Evolutionary conservation across 2,797 vertebrate genomes (phyloP).

Genomic region (Gymnoscopelus microlampas): DNA sequence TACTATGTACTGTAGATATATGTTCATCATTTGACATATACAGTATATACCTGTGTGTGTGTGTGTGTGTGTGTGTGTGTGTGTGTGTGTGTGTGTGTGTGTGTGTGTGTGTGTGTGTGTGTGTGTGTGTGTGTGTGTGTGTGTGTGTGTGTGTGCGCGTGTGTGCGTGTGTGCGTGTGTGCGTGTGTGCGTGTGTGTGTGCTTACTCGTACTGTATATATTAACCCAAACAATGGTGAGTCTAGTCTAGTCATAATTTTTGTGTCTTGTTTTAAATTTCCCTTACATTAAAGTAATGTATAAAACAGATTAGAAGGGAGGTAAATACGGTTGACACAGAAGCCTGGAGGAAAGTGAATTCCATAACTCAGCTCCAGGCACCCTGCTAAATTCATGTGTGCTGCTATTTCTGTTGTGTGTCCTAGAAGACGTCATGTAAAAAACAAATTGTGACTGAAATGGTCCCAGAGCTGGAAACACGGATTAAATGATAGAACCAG

Average conservation of each 20-base stretch:
- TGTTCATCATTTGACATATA: too few relatives aligned
- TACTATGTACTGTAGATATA: too few relatives aligned
- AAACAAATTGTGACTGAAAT: slow-evolving; percentile 16
- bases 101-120: neutral
- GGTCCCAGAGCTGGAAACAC: slow-evolving; percentile 11
- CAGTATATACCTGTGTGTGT: neutral
- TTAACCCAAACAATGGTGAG: too few relatives aligned
- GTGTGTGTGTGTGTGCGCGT: neutral
- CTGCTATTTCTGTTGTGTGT: slow-evolving; percentile 40
- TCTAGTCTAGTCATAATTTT: too few relatives aligned
- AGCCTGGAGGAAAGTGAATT: too few relatives aligned
- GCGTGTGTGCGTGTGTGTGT: too few relatives aligned
- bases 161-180: too few relatives aligned
- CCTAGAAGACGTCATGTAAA: slow-evolving; percentile 27
- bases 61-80: neutral
- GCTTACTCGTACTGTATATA: too few relatives aligned
- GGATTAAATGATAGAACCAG: slow-evolving; percentile 21
- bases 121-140: slow-evolving; percentile 7
- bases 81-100: slow-evolving; percentile 4
- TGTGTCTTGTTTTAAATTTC: too few relatives aligned
- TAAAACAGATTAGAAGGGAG: slow-evolving; percentile 37
- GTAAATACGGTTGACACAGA: slow-evolving; percentile 10
- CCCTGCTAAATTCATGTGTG: slow-evolving; percentile 1
- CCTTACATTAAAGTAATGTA: neutral
- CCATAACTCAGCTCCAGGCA: slow-evolving; percentile 10